Base-by-base conservation (phyloP, 92 coral and sea anemone species). In the Pocillopora grandis region DNA sequence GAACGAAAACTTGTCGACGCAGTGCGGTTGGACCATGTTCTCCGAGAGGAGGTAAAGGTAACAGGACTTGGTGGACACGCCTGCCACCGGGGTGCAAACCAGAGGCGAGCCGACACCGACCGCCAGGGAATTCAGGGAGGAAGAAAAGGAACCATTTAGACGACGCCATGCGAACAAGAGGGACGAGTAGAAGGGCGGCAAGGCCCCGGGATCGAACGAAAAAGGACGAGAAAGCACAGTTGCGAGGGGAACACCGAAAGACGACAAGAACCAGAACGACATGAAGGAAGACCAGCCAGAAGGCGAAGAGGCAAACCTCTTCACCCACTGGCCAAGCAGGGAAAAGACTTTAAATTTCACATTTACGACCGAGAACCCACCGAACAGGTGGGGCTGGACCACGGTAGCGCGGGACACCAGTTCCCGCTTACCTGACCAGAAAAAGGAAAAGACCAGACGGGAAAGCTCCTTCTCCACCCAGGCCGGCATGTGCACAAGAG, bases 91-190 rank as follows among this genome's bases (percentile, higher is more conserved):
- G 0, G 48, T 5, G 5, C 0, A n/a, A 0, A 15, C 19, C 2
- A 9, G 8, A 4, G 84, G 16, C 10, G 19, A 23, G 10, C 19
- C 58, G 9, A 63, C 3, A 52, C 31, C 31, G 31, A 27, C 31
- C 1, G 17, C 73, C 13, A 80, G 23, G n/a, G 35, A 48, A 12
- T n/a, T 18, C 9, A 1, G 17, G 11, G 81, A 62, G 10, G 57
- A 1, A 0, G 11, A 10, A 20, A 37, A 42, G 1, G 61, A 52
- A 2, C 90, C 90, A 0, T 73, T 69, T 0, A 73, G 15, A 2
- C 14, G 19, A 64, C 20, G 14, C 90, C 90, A 87, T 35, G 86
- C 72, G 5, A 0, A 23, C 0, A 87, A 27, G 1, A 87, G 36
- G 2, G 79, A 62, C 0, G 0, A 0, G 33, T 61, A 74, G 10